Base-by-base conservation (phyloP, 2,888 invertebrate species). In the Ferdinandea cuprea region DNA sequence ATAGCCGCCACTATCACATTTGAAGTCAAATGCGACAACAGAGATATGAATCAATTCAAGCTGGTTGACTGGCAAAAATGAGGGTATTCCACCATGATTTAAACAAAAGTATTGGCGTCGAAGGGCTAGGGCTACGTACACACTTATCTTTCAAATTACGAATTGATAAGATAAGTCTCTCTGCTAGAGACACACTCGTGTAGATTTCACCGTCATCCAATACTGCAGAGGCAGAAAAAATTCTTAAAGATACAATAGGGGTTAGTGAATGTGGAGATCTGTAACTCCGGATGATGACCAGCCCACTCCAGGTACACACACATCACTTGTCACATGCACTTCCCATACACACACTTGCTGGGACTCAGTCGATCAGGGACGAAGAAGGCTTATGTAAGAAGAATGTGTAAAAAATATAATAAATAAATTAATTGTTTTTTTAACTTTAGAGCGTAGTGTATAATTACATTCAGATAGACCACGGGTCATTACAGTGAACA, bases 1-100 rank as follows among this genome's bases (percentile, higher is more conserved):
- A 83, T 83, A 83, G 9, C 35, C 40, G 21, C n/a, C 21, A 9
- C 58, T 13, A 13, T 28, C 77, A 72, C 72, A 66, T 50, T 40
- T 15, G 59, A 71, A 76, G 76, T 77, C 71, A 66, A 72, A 77
- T 61, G 17, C 72, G 68, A 68, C 61, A 58, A 46, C 21, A 35
- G 28, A 83, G 83, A 83, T 78, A 83, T 78, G 78, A 83, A 83
- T 83, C 78, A 83, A 83, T 78, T 83, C 83, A 78, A 76, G 76
- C 68, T 74, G 63, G 78, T 78, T 35, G 63, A 37, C 37, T 50
- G 50, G 52, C 13, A 44, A 50, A 21, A 46, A 30, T 48, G 19
- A 72, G 68, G 72, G 63, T 78, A 73, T 78, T 78, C 83, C 83
- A 68, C 68, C 83, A 83, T 83, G 83, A 83, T 83, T 83, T 83